Conservation (phyloP, 2,888 invertebrate species). For the Nomada goodeniana region DNA sequence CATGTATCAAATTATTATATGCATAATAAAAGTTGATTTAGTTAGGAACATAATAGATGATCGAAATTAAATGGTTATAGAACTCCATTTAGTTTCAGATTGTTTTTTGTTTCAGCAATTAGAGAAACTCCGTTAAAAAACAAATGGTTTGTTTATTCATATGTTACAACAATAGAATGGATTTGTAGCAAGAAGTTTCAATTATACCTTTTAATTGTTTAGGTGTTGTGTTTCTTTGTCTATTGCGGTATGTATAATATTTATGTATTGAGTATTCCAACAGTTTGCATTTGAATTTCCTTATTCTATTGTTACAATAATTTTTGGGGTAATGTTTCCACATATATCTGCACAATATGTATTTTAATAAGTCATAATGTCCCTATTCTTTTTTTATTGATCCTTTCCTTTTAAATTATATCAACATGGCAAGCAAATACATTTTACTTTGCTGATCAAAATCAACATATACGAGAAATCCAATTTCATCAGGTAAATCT, state of each 20-base stretch:
- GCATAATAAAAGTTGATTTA: slow-evolving; percentile 16
- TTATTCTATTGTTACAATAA: neutral
- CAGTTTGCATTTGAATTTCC: slow-evolving; percentile 30
- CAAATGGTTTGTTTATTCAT: slow-evolving; percentile 10
- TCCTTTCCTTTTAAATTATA: slow-evolving; percentile 3
- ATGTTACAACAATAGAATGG: slow-evolving; percentile 9
- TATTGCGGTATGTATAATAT: slow-evolving; percentile 21
- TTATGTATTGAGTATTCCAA: slow-evolving; percentile 28
- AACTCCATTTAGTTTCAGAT: neutral
- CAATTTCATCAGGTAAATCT: slow-evolving; percentile 5
- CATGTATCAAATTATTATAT: slow-evolving; percentile 1
- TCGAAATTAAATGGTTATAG: slow-evolving; percentile 10
- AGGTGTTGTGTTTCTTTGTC: slow-evolving; percentile 26
- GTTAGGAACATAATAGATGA: slow-evolving; percentile 18
- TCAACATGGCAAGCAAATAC: slow-evolving; percentile 2
- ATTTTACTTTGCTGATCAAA: neutral
- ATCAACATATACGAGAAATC: slow-evolving; percentile 17
- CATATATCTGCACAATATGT: slow-evolving; percentile 2
- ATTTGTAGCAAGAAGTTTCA: slow-evolving; percentile 26
- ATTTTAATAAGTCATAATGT: slow-evolving; percentile 1
- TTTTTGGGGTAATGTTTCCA: neutral
- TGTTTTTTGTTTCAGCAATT: neutral
- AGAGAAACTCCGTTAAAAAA: slow-evolving; percentile 1
- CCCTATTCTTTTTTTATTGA: slow-evolving; percentile 3
- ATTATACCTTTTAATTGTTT: slow-evolving; percentile 23